Percentiles rank a stretch among this genome's conserved stretches.
Conservation (phyloP, 2,113 vertebrate species). For the Leptobrachium leishanense region DNA sequence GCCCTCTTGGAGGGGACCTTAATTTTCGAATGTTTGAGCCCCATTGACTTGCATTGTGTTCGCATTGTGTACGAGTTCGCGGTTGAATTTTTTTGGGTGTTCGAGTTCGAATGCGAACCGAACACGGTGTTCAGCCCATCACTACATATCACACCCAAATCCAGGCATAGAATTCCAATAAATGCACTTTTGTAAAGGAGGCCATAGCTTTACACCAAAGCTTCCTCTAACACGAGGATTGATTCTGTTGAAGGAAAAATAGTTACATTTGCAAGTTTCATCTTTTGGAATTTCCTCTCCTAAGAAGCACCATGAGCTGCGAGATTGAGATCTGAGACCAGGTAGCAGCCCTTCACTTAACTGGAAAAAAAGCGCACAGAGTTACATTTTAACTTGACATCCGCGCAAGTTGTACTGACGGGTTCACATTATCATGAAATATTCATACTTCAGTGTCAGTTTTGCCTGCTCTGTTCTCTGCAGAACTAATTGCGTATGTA, state of each 20-base stretch:
- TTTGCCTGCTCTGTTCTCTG: constrained; percentile 38
- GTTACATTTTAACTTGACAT: constrained; percentile 44
- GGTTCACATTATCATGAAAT: constrained; percentile 48
- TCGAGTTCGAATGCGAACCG: too few species aligned
- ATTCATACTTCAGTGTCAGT: constrained; percentile 46
- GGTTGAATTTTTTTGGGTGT: too few species aligned
- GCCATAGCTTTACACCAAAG: too few species aligned
- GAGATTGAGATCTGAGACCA: constrained; percentile 47
- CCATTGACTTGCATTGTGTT: too few species aligned
- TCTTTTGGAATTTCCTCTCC: constrained; percentile 11
- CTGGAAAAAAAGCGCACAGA: constrained; percentile 34
- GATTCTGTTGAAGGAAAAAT: neutral
- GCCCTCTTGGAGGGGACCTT: too few species aligned
- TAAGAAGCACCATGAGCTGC: constrained; percentile 21
- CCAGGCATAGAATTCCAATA: too few species aligned
- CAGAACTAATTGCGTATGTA: constrained; percentile 15
- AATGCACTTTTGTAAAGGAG: too few species aligned
- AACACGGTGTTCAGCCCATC: too few species aligned
- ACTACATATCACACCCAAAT: too few species aligned
- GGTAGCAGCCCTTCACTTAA: constrained; percentile 42
- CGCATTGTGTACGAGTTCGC: too few species aligned
- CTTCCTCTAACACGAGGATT: too few species aligned
- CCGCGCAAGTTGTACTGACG: constrained; percentile 42
- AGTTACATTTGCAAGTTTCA: neutral
- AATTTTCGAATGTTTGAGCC: too few species aligned